Evolutionary conservation across 2,888 invertebrate species (phyloP).

Genomic region (Hirudinaria manillensis): DNA sequence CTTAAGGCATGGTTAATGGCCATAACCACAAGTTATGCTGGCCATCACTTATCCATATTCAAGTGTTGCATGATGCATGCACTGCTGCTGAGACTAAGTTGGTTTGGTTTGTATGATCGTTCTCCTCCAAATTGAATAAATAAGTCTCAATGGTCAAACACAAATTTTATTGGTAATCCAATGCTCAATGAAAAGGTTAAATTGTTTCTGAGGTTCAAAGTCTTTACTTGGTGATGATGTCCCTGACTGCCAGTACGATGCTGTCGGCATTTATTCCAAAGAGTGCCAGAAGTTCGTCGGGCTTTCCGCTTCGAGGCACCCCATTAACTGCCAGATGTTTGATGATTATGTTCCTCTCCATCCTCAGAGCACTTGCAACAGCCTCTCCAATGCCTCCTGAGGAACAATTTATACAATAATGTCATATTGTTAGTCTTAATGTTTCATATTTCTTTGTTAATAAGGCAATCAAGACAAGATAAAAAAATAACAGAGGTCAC

Average conservation of each 20-base stretch:
- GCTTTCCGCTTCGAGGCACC: constrained; percentile 88
- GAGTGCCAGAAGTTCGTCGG: constrained; percentile 74
- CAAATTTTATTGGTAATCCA: too few relatives aligned
- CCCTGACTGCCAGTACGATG: constrained; percentile 64
- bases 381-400: constrained; percentile 91
- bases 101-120: too few relatives aligned
- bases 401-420: constrained; percentile 7
- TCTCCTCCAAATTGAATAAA: too few relatives aligned
- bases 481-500: too few relatives aligned
- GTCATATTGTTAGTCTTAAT: background rate
- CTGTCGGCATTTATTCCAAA: constrained; percentile 80
- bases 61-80: too few relatives aligned
- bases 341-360: constrained; percentile 66
- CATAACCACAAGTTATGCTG: too few relatives aligned
- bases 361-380: constrained; percentile 73
- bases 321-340: constrained; percentile 73
- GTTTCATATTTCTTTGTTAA: background rate
- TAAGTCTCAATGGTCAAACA: too few relatives aligned
- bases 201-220: background rate
- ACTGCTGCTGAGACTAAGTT: too few relatives aligned
- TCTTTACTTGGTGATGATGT: constrained; percentile 26
- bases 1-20: too few relatives aligned
- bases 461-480: too few relatives aligned
- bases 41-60: too few relatives aligned
- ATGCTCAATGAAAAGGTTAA: too few relatives aligned